Evolutionary conservation across 2,113 vertebrate genomes (phyloP).

Genomic region (Engraulis encrasicolus): DNA sequence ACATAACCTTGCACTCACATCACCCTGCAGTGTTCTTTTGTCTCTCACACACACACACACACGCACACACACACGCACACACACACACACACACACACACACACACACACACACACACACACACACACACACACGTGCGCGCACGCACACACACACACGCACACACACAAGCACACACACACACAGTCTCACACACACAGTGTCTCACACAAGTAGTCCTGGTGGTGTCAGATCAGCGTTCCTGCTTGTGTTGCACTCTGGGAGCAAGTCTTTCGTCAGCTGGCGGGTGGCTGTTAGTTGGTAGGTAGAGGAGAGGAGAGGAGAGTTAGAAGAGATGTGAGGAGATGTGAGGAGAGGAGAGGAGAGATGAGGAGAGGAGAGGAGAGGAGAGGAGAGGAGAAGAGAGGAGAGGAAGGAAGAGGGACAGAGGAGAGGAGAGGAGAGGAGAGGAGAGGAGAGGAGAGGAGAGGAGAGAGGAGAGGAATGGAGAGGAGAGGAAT

Average conservation of each 20-base stretch:
- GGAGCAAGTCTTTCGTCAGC: slow-evolving; percentile 76
- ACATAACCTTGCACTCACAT: no score
- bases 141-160: no score
- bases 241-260: slow-evolving; percentile 63
- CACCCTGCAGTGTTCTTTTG: no score
- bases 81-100: no score
- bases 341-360: not conserved
- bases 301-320: slow-evolving; percentile 20
- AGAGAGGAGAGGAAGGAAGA: not conserved
- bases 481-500: not conserved
- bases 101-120: no score
- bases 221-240: slow-evolving; percentile 48
- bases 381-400: not conserved
- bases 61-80: no score
- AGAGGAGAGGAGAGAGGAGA: not conserved
- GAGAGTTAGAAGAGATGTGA: not conserved
- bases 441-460: not conserved
- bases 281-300: slow-evolving; percentile 59
- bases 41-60: no score
- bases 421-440: not conserved
- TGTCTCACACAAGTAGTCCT: slow-evolving; percentile 34
- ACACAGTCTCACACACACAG: not conserved
- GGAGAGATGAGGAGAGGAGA: not conserved
- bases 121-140: no score
- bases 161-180: not conserved